Conservation (phyloP, 2,888 invertebrate genomes). For the Drosophila barbarae region DNA sequence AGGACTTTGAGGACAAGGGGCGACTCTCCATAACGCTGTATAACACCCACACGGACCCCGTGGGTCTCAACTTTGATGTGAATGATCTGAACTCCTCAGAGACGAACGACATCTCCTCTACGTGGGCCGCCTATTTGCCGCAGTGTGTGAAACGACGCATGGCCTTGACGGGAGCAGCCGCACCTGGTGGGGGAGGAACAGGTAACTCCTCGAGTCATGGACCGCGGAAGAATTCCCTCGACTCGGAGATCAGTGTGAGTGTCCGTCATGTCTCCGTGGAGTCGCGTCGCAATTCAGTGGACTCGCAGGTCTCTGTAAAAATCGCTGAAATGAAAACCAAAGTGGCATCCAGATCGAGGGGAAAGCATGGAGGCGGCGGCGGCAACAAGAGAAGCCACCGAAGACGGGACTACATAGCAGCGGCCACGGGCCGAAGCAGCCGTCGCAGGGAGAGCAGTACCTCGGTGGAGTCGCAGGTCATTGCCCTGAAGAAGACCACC, state of each 20-base stretch:
- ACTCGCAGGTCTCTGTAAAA: conserved; percentile 90
- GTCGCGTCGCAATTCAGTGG: conserved; percentile 91
- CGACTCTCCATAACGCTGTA: conserved; percentile 92
- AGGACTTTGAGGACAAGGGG: conserved; percentile 90
- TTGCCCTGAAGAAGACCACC: conserved; percentile 79
- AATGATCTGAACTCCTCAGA: conserved; percentile 85
- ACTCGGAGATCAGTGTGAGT: conserved; percentile 88
- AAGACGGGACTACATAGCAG: conserved; percentile 75
- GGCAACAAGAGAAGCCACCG: conserved; percentile 72
- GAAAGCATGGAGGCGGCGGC: conserved; percentile 63
- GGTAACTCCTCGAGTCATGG: conserved; percentile 82
- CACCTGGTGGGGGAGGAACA: conserved; percentile 76
- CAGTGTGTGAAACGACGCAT: conserved; percentile 91
- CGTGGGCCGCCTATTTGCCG: conserved; percentile 94
- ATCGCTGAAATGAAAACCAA: conserved; percentile 91
- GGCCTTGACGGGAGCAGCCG: conserved; percentile 84
- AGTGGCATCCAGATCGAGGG: conserved; percentile 81
- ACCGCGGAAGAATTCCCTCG: conserved; percentile 83
- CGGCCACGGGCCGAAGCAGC: conserved; percentile 72
- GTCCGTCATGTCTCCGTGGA: conserved; percentile 91
- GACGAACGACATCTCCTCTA: conserved; percentile 92
- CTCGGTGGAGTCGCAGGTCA: conserved; percentile 89
- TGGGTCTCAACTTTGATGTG: conserved; percentile 87
- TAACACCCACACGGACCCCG: conserved; percentile 93
- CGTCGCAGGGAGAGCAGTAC: conserved; percentile 85